These are phyloP conservation scores for Vollenhovia emeryi DNA, from an alignment of 1,140 invertebrate species.

Conservation along the genomic window DNA sequence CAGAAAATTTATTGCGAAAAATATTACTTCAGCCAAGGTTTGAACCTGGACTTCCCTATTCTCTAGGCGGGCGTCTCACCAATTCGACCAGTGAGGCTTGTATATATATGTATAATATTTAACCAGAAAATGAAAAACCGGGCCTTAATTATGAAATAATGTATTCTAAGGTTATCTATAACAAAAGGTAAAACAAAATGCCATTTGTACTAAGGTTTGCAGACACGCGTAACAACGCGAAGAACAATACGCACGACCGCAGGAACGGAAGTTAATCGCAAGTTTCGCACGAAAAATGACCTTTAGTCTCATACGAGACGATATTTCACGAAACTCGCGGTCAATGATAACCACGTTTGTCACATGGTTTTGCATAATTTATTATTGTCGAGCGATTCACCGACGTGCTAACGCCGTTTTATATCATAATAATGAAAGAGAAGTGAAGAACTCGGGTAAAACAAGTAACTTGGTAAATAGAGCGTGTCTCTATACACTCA, in stretches of 20 bases:
- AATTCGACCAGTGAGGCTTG: too few species aligned
- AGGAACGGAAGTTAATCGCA: slow-evolving; percentile 64
- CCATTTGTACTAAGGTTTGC: background rate
- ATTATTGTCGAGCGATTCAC: slow-evolving; percentile 64
- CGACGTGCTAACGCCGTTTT: background rate
- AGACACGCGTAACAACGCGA: background rate
- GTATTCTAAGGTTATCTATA: background rate
- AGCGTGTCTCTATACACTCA: background rate
- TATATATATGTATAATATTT: too few species aligned
- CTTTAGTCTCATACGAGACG: slow-evolving; percentile 73
- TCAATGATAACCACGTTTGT: slow-evolving; percentile 72
- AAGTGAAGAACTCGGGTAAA: background rate
- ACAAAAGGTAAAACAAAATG: background rate
- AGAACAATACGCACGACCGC: background rate
- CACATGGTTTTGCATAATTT: slow-evolving; percentile 78
- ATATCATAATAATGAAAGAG: background rate
- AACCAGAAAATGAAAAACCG: too few species aligned
- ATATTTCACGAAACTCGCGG: slow-evolving; percentile 74
- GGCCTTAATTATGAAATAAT: background rate
- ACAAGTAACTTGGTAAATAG: background rate
- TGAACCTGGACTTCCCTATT: too few species aligned
- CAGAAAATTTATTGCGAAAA: too few species aligned
- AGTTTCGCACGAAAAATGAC: slow-evolving; percentile 78
- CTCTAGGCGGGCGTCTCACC: too few species aligned
- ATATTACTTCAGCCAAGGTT: too few species aligned